Percentiles rank a stretch among this genome's conserved stretches.
Evolutionary conservation across 2,113 vertebrate genomes (phyloP).

Genomic region (Oryzias woworae): DNA sequence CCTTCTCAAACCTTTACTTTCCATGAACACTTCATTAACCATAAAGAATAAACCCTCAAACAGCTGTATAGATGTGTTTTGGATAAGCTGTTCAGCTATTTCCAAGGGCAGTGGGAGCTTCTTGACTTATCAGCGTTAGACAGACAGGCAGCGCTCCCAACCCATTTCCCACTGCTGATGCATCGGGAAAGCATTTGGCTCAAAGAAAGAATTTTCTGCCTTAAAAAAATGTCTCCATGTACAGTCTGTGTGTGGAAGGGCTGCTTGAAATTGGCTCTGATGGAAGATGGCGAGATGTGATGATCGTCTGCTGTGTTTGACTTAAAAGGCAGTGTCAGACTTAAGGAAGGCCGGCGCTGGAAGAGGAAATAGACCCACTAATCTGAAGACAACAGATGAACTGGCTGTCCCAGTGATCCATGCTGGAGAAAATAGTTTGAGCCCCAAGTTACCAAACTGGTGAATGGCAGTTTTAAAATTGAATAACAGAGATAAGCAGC

Average conservation of each 20-base stretch:
- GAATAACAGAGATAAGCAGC: constrained; percentile 55
- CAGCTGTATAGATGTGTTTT: neutral
- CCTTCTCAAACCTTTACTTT: neutral
- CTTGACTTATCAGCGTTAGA: constrained; percentile 25
- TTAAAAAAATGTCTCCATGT: neutral
- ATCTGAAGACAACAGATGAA: constrained; percentile 51
- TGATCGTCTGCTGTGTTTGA: constrained; percentile 25
- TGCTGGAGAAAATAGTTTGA: constrained; percentile 19
- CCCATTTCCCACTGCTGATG: constrained; percentile 7
- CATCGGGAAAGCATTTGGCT: constrained; percentile 14
- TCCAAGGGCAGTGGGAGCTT: constrained; percentile 37
- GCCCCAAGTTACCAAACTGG: constrained; percentile 41
- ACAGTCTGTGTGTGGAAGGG: neutral
- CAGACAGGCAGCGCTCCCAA: constrained; percentile 50
- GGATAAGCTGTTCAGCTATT: neutral
- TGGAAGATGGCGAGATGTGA: constrained; percentile 31
- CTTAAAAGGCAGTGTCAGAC: constrained; percentile 10
- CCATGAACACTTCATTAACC: neutral
- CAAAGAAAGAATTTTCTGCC: constrained; percentile 1
- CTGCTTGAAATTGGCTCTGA: constrained; percentile 20
- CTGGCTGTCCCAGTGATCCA: constrained; percentile 37
- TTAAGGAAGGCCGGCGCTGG: constrained; percentile 14
- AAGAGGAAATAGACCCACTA: constrained; percentile 29
- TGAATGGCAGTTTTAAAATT: constrained; percentile 56
- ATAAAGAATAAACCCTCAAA: neutral